Evolutionary conservation across 1,140 invertebrate species (phyloP), one percentile per base, ranked within the genome.

Genomic region (Scaptomyza hsui): DNA sequence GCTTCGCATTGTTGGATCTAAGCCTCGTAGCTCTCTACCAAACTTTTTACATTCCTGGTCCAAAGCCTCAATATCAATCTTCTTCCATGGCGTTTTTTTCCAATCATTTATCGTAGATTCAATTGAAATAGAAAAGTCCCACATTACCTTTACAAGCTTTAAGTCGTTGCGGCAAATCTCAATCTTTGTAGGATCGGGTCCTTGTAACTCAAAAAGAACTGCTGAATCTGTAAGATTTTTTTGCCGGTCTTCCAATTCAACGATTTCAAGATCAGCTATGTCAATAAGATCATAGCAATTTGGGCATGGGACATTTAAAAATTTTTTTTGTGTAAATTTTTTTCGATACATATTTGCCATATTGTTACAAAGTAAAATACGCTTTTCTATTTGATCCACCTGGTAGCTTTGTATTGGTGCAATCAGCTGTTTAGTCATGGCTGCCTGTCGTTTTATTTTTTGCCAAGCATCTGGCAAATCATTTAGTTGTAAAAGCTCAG

Each of bases 41-140:
- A 98, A 96, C 75, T 96, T 96, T 90, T 98, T 99, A 90, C 97
- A 97, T 83, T 98, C 97, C 85, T 97, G 95, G 89, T 99, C 98
- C 96, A 99, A 98, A 44, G 94, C 94, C 86, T 99, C 98, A 0
- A 98, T 96, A 82, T 99, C 97, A 55, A 99, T 97, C 80, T 97
- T 96, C 83, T 96, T 96, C 98, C 98, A 99, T 0, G 94, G 94
- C 0, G 97, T 98, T 21, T 94, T 96, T 90, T 98, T 97, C 97
- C 98, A 99, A 90, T 97, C 95, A 53, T 97, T 94, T 52, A 99
- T 95, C 63, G 94, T 96, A 0, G 95, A 95, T 78, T 93, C 93
- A 3, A 98, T 95, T 10, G 98, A 94, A 65, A 94, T 93, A 12
- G 97, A 94, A 88, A 97, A 98, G 92, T 99, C 97, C 98, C 98